A percentile compares a stretch with the other conserved stretches of the same genome.
Evolutionary conservation across 23 tunicate genomes (phyloP).

Genomic region (Aplidium turbinatum): DNA sequence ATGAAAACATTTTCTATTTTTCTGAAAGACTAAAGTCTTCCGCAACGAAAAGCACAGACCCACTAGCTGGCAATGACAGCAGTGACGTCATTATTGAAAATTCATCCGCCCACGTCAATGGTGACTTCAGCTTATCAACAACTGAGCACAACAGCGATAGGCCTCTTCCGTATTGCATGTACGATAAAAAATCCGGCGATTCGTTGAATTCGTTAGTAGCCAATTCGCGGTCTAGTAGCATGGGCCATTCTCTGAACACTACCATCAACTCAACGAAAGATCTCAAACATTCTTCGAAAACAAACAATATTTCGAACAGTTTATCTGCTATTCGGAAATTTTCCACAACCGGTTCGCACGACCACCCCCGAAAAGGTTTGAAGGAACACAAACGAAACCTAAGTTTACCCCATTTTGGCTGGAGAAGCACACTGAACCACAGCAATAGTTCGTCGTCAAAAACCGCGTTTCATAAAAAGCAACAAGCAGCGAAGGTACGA

Average conservation of each 20-base stretch:
- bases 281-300: conserved; percentile 2
- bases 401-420: conserved; percentile 80
- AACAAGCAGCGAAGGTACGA: no score
- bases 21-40: conserved; percentile 6
- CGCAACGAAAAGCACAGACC: background rate
- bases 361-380: conserved; percentile 47
- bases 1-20: conserved; percentile 57
- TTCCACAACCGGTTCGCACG: conserved; percentile 69
- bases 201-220: background rate
- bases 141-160: conserved; percentile 38
- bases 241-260: conserved; percentile 37
- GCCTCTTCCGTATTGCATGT: background rate
- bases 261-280: conserved; percentile 27
- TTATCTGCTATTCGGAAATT: conserved; percentile 53
- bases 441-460: conserved; percentile 10
- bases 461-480: no score
- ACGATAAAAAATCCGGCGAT: background rate
- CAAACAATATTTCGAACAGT: background rate
- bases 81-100: conserved; percentile 12
- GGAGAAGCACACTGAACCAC: conserved; percentile 16
- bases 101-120: conserved; percentile 2
- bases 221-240: conserved; percentile 34
- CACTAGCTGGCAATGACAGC: conserved; percentile 9
- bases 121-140: conserved; percentile 22
- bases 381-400: conserved; percentile 86